phyloP scores from a whole-genome alignment of 2,797 vertebrate species.

The Nannoperca australis region DNA sequence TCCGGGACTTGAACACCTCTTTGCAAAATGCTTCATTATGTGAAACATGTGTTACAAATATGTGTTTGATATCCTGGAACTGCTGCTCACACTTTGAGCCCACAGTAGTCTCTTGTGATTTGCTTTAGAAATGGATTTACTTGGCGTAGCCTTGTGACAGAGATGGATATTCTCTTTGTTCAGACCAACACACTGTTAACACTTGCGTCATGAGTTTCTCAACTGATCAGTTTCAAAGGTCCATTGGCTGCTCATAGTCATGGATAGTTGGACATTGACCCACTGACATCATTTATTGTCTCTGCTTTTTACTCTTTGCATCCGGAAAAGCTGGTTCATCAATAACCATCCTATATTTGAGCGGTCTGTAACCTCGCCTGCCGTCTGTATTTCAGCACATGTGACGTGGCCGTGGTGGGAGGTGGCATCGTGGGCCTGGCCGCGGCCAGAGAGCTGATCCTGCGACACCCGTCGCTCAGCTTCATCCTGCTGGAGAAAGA shows the following conservation, averaged over 20 bases:
- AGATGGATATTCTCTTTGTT: not conserved
- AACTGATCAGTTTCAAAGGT: conserved; percentile 54
- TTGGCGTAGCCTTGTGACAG: not conserved
- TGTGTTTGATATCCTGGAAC: not conserved
- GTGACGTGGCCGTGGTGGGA: conserved; percentile 91
- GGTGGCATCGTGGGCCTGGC: conserved; percentile 95
- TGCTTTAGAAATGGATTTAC: not conserved
- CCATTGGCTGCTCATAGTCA: not conserved
- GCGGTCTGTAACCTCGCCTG: not conserved
- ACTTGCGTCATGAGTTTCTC: not conserved
- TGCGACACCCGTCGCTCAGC: conserved; percentile 87
- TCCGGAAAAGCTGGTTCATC: not conserved
- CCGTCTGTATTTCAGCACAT: conserved; percentile 75
- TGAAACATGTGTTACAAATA: not conserved
- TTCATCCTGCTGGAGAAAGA: conserved; percentile 95
- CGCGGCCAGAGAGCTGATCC: conserved; percentile 90
- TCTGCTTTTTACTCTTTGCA: not conserved
- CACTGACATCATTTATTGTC: conserved; percentile 30
- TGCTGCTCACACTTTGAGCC: not conserved
- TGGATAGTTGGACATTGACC: conserved; percentile 56
- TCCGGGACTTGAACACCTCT: not conserved
- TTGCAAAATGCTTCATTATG: not conserved
- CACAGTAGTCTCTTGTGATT: not conserved
- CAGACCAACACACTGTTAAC: not conserved
- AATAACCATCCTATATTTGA: not conserved